A percentile compares a stretch with the other conserved stretches of the same genome.
phyloP scores from a whole-genome alignment of 1,140 invertebrate genomes.

The Telenomus remus region DNA sequence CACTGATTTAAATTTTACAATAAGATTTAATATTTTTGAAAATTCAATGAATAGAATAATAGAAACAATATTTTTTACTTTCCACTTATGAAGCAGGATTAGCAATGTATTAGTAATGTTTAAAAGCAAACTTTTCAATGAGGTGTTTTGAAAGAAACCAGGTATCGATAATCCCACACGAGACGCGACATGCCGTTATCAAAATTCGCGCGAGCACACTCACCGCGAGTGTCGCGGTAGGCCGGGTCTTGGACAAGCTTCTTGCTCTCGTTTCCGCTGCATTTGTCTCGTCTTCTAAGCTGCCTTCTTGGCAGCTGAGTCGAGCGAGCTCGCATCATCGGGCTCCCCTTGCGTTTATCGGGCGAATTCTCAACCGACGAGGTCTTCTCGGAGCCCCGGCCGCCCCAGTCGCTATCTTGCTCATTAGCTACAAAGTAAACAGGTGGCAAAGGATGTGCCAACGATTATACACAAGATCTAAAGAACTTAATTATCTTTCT shows the following conservation, averaged over 20 bases:
- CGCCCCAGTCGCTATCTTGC: slow-evolving; percentile 72
- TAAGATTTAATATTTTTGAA: too few species aligned
- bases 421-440: slow-evolving; percentile 71
- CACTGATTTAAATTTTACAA: too few species aligned
- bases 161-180: slow-evolving; percentile 14
- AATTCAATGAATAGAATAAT: too few species aligned
- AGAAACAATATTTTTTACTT: too few species aligned
- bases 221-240: slow-evolving; percentile 70
- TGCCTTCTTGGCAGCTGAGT: slow-evolving; percentile 59
- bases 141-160: neutral
- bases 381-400: slow-evolving; percentile 62
- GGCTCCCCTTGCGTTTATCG: slow-evolving; percentile 64
- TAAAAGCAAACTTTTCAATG: too few species aligned
- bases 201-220: slow-evolving; percentile 66
- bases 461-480: slow-evolving; percentile 60
- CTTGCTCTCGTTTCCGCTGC: slow-evolving; percentile 60
- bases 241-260: slow-evolving; percentile 60
- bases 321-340: slow-evolving; percentile 57
- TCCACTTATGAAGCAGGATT: too few species aligned
- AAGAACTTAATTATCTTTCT: slow-evolving; percentile 15
- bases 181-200: slow-evolving; percentile 32
- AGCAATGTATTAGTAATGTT: neutral
- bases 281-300: slow-evolving; percentile 61
- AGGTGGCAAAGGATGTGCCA: slow-evolving; percentile 66
- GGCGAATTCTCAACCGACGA: slow-evolving; percentile 54